Evolutionary conservation across 1,140 invertebrate species (phyloP).

Genomic region (Pomacea maculata): DNA sequence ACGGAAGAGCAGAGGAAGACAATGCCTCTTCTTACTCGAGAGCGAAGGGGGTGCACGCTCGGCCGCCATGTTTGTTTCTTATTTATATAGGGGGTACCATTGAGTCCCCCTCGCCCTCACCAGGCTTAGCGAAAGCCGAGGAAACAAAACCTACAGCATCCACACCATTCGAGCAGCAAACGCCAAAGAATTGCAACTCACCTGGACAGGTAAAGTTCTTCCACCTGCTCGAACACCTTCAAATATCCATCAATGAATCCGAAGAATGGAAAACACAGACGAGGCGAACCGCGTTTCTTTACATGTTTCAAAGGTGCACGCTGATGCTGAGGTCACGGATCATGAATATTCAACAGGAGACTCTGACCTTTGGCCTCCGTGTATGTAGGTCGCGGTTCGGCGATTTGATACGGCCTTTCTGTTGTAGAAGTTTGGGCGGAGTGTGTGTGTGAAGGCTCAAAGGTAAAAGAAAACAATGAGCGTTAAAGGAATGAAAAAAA

Average conservation of each 20-base stretch:
- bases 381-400: slow-evolving; percentile 10
- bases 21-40: too few species aligned
- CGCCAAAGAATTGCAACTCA: slow-evolving; percentile 7
- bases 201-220: not conserved
- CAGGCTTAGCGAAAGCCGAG: not conserved
- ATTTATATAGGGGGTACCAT: slow-evolving; percentile 23
- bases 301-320: slow-evolving; percentile 24
- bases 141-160: too few species aligned
- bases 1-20: too few species aligned
- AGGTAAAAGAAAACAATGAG: slow-evolving; percentile 7
- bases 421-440: not conserved
- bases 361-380: slow-evolving; percentile 16
- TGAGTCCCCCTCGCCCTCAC: slow-evolving; percentile 12
- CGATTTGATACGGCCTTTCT: not conserved
- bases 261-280: slow-evolving; percentile 5
- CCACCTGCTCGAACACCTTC: not conserved
- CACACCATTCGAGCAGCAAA: not conserved
- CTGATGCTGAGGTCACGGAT: slow-evolving; percentile 24
- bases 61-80: slow-evolving; percentile 28
- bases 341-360: slow-evolving; percentile 23
- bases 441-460: not conserved
- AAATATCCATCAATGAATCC: slow-evolving; percentile 18
- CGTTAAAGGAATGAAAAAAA: too few species aligned
- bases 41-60: slow-evolving; percentile 10
- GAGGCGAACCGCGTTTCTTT: slow-evolving; percentile 13